Evolutionary conservation across 2,888 invertebrate species (phyloP), one percentile per base, ranked within the genome.

Genomic region (Rhyacophila evoluta): DNA sequence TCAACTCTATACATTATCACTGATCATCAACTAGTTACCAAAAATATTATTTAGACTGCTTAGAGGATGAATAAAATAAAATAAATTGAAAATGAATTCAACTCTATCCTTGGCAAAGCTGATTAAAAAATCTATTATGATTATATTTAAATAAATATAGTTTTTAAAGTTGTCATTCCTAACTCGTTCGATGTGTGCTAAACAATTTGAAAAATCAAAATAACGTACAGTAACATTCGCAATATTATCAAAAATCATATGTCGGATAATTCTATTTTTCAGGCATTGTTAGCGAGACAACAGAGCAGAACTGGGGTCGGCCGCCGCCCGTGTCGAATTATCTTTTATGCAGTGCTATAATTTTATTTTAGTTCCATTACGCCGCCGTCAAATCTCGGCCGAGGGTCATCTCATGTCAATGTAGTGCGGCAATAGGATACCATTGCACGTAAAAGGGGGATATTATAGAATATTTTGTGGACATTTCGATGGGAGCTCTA

Each of bases 331-430:
- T 81, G 72, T 75, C 77, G 72, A 81, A 81, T 81, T 81, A 81
- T 79, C 77, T 79, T 79, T 77, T 75, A 79, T 72, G 33, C 77
- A 55, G 36, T 73, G 69, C 78, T 70, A 81, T 81, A 81, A 81
- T 81, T 81, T 81, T 79, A 81, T 81, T 81, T 81, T 70, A 77
- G 74, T 74, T 76, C 79, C 81, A 81, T 79, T 81, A 78, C 72
- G 27, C 41, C 68, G 71, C 77, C 72, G 81, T 73, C 76, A 76
- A 78, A 78, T 78, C 78, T 75, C 70, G 19, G 68, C 81, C 39
- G 77, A 78, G 76, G 77, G 76, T 77, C 33, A 33, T 73, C 15
- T 11, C 27, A 29, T 39, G 77, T 76, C 74, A 38, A 78, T 72
- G 29, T 29, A 76, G 76, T 55, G 29, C 55, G 55, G 10, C 55